These are phyloP conservation scores for Mamestra configurata DNA, from an alignment of 1,140 invertebrate species.

Conservation along the genomic window DNA sequence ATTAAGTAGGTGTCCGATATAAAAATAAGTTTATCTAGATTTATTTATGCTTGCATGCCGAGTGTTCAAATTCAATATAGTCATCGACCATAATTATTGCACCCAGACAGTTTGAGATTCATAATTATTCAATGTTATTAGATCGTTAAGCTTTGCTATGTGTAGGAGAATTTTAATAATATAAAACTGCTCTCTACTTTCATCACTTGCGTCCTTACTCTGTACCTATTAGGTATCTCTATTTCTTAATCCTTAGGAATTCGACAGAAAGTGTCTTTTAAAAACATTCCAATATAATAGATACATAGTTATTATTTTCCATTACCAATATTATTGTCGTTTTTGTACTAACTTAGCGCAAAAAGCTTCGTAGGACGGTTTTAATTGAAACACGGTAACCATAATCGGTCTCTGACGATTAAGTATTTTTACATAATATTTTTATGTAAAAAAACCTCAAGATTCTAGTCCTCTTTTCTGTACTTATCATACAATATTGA, in stretches of 20 bases:
- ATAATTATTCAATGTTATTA: not conserved
- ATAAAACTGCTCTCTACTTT: not conserved
- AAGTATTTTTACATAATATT: not conserved
- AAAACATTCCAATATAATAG: conserved; percentile 18
- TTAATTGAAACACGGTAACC: conserved; percentile 35
- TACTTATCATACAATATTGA: not conserved
- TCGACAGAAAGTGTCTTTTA: conserved; percentile 7
- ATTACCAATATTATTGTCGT: conserved; percentile 77
- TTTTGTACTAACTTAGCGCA: conserved; percentile 73
- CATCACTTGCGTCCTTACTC: not conserved
- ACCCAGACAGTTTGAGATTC: conserved; percentile 32
- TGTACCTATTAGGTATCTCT: not conserved
- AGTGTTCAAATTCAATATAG: not conserved
- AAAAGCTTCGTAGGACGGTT: conserved; percentile 40
- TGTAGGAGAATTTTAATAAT: not conserved
- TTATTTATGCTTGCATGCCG: too few relatives aligned
- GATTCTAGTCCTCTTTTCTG: not conserved
- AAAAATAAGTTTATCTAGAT: too few relatives aligned
- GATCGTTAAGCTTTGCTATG: not conserved
- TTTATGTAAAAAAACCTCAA: not conserved
- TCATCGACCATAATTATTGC: not conserved
- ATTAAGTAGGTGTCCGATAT: too few relatives aligned
- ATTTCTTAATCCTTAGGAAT: conserved; percentile 10
- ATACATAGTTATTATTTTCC: conserved; percentile 47
- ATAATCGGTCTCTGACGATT: conserved; percentile 17